Evolutionary conservation across 2,113 vertebrate species (phyloP).

Genomic region (Atrichornis clamosus): DNA sequence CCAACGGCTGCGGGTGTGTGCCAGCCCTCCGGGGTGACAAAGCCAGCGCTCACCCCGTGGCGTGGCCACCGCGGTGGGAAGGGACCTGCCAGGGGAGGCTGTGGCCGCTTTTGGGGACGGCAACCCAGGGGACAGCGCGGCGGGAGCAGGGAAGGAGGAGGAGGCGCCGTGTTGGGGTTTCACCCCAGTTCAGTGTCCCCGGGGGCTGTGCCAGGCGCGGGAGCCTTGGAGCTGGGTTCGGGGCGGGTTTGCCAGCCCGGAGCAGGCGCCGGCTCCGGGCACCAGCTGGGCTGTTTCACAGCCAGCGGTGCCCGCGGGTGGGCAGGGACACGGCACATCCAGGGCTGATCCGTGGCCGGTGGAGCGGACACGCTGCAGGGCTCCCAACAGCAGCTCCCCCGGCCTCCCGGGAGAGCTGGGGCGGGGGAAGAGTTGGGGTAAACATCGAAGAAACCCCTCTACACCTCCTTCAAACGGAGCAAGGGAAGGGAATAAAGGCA

Average conservation of each 20-base stretch:
- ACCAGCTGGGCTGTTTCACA: neutral
- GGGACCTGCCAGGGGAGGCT: neutral
- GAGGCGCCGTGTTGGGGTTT: neutral
- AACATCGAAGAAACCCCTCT: neutral
- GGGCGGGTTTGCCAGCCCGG: accelerated
- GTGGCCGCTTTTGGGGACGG: neutral
- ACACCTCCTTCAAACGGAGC: neutral
- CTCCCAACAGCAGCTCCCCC: neutral
- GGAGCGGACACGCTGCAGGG: neutral
- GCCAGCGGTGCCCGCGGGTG: neutral
- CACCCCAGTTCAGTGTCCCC: accelerated
- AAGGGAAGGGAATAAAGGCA: neutral
- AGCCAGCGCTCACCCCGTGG: accelerated
- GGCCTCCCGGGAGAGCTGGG: neutral
- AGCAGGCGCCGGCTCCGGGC: neutral
- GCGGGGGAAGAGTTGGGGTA: neutral
- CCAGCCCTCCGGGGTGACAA: neutral
- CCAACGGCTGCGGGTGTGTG: neutral
- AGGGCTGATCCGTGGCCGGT: accelerated
- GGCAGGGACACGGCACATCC: neutral
- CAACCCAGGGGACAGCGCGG: accelerated
- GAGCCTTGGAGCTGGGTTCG: neutral
- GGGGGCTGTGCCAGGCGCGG: accelerated
- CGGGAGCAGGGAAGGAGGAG: neutral
- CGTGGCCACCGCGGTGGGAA: accelerated